Evolutionary conservation across 2,888 invertebrate genomes (phyloP), one percentile per base, ranked within the genome.

Genomic region (Tetrapedia diversipes): DNA sequence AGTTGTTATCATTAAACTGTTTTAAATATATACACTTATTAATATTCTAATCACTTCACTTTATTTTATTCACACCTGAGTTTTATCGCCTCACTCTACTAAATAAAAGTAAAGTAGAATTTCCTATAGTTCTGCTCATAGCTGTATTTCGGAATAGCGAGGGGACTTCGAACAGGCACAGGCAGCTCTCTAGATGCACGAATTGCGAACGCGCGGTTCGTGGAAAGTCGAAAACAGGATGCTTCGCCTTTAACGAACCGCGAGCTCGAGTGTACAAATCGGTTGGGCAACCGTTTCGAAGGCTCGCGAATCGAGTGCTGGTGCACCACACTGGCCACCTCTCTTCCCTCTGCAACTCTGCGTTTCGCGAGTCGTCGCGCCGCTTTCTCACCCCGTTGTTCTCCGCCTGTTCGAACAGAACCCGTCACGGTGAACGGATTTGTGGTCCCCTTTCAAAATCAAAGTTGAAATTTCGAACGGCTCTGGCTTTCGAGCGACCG

Each of bases 151-250:
- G n/a, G n/a, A n/a, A n/a, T n/a, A n/a, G 11, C 11, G 29, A 19
- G 4, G 4, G 24, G 14, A 1, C 7, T 4, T n/a, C 8, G 14
- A 27, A 47, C 27, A 27, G 34, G 41, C 22, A 51, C 22, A 32
- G n/a, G 14, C 22, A 19, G 37, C 11, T 56, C 22, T 24, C 11
- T 63, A 32, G 41, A 16, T 37, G 39, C 37, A 19, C 39, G 16
- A 71, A 43, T 63, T 39, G 63, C 64, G 37, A 71, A 60, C 19
- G 43, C 29, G 16, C 39, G 16, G 24, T 34, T 59, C 47, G 37
- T 71, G 71, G 76, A 83, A 83, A 80, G 71, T 80, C 77, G 83
- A 84, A 84, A 86, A 85, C 82, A 86, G 87, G 87, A 88, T 88
- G 87, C 84, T 81, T 86, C 77, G 80, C 61, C 73, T 86, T 82